These are phyloP conservation scores for Agriopis marginaria DNA, from an alignment of 2,888 invertebrate genomes.

Conservation along the genomic window DNA sequence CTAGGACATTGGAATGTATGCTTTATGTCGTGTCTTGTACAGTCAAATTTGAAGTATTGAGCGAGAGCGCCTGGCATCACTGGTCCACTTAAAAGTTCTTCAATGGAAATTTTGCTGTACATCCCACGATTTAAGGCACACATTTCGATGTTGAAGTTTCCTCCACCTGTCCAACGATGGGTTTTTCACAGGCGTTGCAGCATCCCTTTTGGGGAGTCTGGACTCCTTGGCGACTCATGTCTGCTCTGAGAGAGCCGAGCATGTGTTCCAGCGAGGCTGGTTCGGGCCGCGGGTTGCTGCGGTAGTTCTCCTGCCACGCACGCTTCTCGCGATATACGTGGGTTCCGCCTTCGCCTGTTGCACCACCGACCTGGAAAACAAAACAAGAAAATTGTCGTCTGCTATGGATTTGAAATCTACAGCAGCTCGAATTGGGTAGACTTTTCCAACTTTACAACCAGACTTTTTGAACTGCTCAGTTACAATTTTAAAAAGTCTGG, in stretches of 20 bases:
- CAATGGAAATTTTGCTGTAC: neutral
- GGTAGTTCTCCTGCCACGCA: conserved; percentile 84
- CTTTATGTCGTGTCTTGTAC: neutral
- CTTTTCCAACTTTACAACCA: neutral
- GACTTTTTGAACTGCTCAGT: too few species aligned
- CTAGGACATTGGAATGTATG: neutral
- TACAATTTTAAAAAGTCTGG: neutral
- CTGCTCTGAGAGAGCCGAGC: conserved; percentile 97
- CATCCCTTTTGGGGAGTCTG: conserved; percentile 99
- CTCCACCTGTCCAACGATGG: conserved; percentile 97
- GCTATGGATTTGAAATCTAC: neutral
- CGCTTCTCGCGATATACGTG: conserved; percentile 89
- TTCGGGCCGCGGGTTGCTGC: conserved; percentile 86
- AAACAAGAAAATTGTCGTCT: neutral
- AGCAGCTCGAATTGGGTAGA: neutral
- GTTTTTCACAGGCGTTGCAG: conserved; percentile 99
- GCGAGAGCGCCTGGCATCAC: neutral
- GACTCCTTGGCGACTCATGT: conserved; percentile 99
- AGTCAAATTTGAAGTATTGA: neutral
- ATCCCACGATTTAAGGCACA: neutral
- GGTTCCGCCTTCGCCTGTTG: conserved; percentile 79
- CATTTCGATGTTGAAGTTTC: neutral
- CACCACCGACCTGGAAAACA: conserved; percentile 72
- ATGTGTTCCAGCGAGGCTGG: conserved; percentile 90
- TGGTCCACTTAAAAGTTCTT: neutral